Evolutionary conservation across 2,113 vertebrate genomes (phyloP).

Genomic region (Psammodynastes pulverulentus): DNA sequence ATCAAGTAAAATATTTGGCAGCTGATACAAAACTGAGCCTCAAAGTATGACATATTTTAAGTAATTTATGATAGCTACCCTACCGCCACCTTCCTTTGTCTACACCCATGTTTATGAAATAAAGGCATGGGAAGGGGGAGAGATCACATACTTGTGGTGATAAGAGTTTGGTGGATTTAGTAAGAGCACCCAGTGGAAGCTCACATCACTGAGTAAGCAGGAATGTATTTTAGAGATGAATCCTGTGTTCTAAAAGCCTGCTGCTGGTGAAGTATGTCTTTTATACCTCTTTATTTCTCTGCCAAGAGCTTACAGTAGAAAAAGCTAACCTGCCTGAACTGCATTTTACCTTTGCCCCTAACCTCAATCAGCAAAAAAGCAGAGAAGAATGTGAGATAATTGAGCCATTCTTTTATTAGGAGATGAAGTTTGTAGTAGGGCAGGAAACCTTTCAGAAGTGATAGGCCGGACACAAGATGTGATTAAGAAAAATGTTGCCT

Average conservation of each 20-base stretch:
- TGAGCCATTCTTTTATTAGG: slow-evolving; percentile 12
- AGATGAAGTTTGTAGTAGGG: background rate
- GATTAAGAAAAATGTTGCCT: background rate
- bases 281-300: slow-evolving; percentile 34
- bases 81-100: background rate
- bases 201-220: slow-evolving; percentile 36
- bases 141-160: slow-evolving; percentile 20
- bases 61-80: background rate
- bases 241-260: slow-evolving; percentile 42
- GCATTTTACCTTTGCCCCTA: slow-evolving; percentile 24
- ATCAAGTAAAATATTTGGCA: background rate
- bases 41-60: background rate
- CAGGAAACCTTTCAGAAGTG: background rate
- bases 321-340: slow-evolving; percentile 30
- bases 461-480: background rate
- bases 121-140: background rate
- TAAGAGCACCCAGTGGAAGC: slow-evolving; percentile 33
- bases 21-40: background rate
- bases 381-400: slow-evolving; percentile 21
- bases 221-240: slow-evolving; percentile 42
- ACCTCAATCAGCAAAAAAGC: slow-evolving; percentile 35
- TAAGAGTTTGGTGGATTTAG: slow-evolving; percentile 32
- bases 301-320: slow-evolving; percentile 15
- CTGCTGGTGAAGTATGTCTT: slow-evolving; percentile 22
- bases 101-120: slow-evolving; percentile 30